A percentile compares a stretch with the other conserved stretches of the same genome.
Conservation (phyloP, 2,113 vertebrate genomes). For the Physeter macrocephalus region DNA sequence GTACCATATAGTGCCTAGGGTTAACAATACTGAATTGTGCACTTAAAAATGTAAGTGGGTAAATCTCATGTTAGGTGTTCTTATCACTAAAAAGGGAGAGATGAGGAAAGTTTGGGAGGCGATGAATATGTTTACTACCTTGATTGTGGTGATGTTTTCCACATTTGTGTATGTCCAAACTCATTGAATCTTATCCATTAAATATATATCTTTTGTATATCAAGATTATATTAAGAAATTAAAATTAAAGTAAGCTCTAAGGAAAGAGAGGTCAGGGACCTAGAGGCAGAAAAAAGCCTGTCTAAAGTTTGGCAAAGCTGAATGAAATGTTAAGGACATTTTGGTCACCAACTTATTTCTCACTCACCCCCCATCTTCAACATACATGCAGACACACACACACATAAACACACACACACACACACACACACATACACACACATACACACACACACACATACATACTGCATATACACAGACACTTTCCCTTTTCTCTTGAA, state of each 20-base stretch:
- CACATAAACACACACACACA: background rate
- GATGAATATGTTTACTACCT: background rate
- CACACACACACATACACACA: background rate
- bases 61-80: background rate
- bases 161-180: background rate
- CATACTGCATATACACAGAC: background rate
- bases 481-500: background rate
- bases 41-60: background rate
- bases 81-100: background rate
- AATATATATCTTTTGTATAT: background rate
- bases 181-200: background rate
- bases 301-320: background rate
- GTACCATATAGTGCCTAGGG: background rate
- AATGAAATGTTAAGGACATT: background rate
- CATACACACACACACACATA: background rate
- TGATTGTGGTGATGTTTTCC: background rate
- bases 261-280: background rate
- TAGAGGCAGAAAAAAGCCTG: background rate
- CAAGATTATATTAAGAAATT: background rate
- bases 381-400: background rate
- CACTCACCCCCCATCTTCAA: rapidly evolving
- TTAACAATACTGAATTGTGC: background rate
- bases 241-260: background rate
- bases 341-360: background rate
- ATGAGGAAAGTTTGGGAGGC: background rate